Evolutionary conservation across 2,113 vertebrate genomes (phyloP), one percentile per base, ranked within the genome.

Genomic region (Syrmaticus mikado): DNA sequence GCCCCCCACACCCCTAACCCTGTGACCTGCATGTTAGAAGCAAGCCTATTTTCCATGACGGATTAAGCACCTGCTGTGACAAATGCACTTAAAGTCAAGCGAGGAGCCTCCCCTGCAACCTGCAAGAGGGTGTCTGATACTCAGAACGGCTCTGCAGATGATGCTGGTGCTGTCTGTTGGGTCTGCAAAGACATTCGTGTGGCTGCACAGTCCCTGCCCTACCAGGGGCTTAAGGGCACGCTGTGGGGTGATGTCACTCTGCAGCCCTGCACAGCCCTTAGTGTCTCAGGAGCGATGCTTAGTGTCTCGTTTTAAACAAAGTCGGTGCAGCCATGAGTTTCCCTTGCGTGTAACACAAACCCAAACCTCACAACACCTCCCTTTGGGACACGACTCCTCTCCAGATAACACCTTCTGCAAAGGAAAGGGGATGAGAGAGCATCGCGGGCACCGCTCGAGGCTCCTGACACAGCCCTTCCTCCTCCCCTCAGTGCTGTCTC

Each of bases 51-150:
- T 84, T 92, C 90, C 38, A 1, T 27, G 3, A 62, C 0, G 17
- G 90, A 95, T 86, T 82, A 89, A 94, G 87, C 18, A 74, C 67
- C 74, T 91, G 82, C 70, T 48, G 90, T 96, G 96, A 94, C 85
- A 92, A 80, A 95, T 46, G 80, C 82, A 17, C 90, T 93, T 87
- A 87, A n/a, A 90, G 61, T 21, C 48, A 87, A 86, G 45, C 3
- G 3, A 40, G 93, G 73, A 87, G 82, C 38, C 43, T 77, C 89
- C 60, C 70, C 67, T 50, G 11, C 45, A 82, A 61, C 73, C 40
- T 76, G 75, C 21, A 30, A 55, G 50, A 6, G 64, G 28, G 62
- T 25, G 53, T 55, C 48, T 10, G 17, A 78, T n/a, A 89, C 18
- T 62, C 82, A 1, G 65, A 61, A 55, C 6, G 30, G 53, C 66